Evolutionary conservation across 2,797 vertebrate species (phyloP).

Genomic region (Cirrhinus molitorella): DNA sequence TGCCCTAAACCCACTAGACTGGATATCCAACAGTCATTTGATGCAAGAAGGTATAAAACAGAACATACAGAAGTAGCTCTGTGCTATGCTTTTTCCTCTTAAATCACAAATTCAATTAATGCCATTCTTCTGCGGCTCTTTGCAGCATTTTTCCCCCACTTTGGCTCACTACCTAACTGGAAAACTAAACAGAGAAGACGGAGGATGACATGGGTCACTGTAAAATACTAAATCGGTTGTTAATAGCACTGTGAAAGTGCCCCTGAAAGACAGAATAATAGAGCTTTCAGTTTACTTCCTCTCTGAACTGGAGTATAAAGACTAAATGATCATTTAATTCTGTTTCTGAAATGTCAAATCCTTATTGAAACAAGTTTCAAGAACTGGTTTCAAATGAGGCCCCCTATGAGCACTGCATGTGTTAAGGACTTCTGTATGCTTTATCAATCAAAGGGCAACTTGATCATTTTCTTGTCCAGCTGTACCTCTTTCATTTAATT

Average conservation of each 20-base stretch:
- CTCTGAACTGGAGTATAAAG: no score
- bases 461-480: not conserved
- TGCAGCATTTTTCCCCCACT: not conserved
- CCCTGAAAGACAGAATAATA: not conserved
- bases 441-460: not conserved
- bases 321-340: no score
- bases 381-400: not conserved
- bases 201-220: not conserved
- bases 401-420: not conserved
- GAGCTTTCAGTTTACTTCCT: not conserved
- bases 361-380: not conserved
- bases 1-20: not conserved
- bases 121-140: not conserved
- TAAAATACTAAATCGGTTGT: not conserved
- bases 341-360: not conserved
- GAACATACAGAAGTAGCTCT: not conserved
- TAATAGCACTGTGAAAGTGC: not conserved
- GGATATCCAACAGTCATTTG: not conserved
- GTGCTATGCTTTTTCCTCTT: not conserved
- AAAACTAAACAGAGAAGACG: not conserved
- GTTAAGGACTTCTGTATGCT: not conserved
- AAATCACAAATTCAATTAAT: not conserved
- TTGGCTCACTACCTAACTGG: not conserved
- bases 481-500: not conserved
- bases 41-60: not conserved